A percentile compares a stretch with the other conserved stretches of the same genome.
Evolutionary conservation across 2,113 vertebrate species (phyloP).

Genomic region (Cebus imitator): DNA sequence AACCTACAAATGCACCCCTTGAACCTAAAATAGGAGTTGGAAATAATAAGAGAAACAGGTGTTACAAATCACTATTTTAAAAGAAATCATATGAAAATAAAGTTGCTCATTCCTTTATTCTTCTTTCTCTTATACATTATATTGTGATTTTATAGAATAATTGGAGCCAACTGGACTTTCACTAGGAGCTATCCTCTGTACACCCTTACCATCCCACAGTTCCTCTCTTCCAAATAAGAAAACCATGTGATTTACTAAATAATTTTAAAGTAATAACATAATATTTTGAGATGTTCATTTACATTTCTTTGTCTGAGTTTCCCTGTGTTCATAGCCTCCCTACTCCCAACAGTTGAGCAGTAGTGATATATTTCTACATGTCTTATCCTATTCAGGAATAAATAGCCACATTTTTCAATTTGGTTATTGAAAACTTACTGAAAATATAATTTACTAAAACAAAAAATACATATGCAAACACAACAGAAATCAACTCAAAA

Average conservation of each 20-base stretch:
- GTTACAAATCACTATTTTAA: conserved; percentile 26
- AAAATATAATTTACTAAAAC: conserved; percentile 11
- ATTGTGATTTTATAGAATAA: neutral
- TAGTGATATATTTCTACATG: neutral
- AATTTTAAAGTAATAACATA: neutral
- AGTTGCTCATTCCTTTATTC: neutral
- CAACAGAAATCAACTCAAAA: too few relatives aligned
- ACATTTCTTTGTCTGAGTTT: neutral
- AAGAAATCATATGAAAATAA: conserved; percentile 43
- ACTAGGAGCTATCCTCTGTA: neutral
- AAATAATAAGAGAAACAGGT: neutral
- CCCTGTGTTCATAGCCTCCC: neutral
- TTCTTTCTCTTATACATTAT: conserved; percentile 11
- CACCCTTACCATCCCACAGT: neutral
- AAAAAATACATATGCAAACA: neutral
- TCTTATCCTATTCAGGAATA: neutral
- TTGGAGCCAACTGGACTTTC: neutral
- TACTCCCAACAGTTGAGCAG: neutral
- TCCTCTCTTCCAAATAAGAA: neutral
- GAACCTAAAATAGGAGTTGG: too few relatives aligned
- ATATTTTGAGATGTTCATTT: neutral
- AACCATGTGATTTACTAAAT: neutral
- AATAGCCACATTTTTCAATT: neutral
- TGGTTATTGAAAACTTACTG: conserved; percentile 1
- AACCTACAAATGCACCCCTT: too few relatives aligned